Evolutionary conservation across 2,113 vertebrate species (phyloP).

Genomic region (Peromyscus californicus): DNA sequence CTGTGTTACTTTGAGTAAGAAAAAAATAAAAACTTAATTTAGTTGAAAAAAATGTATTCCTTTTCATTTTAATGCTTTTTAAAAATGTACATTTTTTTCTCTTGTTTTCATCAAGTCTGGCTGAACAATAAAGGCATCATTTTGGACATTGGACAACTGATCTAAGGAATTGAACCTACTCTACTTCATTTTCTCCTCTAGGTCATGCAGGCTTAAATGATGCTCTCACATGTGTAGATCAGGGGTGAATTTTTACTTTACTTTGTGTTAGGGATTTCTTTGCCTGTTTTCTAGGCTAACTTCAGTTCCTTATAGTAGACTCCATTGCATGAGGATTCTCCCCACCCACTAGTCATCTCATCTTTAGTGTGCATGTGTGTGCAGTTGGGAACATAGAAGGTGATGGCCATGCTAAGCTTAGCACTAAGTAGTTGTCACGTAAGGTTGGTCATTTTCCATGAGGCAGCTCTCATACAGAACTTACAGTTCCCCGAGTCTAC

Average conservation of each 20-base stretch:
- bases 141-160: neutral
- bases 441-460: neutral
- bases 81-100: neutral
- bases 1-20: neutral
- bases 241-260: neutral
- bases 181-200: too few species aligned
- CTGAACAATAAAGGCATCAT: slow-evolving; percentile 28
- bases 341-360: neutral
- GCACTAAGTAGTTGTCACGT: neutral
- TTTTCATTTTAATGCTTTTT: neutral
- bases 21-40: slow-evolving; percentile 66
- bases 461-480: neutral
- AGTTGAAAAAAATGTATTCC: neutral
- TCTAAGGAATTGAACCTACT: neutral
- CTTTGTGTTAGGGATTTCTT: neutral
- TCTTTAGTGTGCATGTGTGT: neutral
- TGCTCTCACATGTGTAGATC: neutral
- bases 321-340: slow-evolving; percentile 23
- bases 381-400: neutral
- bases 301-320: neutral
- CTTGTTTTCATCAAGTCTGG: neutral
- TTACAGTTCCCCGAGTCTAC: neutral
- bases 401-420: neutral
- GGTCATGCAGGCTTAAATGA: neutral
- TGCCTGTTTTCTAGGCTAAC: neutral